A percentile compares a stretch with the other conserved stretches of the same genome.
phyloP scores from a whole-genome alignment of 2,888 invertebrate genomes.

The Mythimna albipuncta region DNA sequence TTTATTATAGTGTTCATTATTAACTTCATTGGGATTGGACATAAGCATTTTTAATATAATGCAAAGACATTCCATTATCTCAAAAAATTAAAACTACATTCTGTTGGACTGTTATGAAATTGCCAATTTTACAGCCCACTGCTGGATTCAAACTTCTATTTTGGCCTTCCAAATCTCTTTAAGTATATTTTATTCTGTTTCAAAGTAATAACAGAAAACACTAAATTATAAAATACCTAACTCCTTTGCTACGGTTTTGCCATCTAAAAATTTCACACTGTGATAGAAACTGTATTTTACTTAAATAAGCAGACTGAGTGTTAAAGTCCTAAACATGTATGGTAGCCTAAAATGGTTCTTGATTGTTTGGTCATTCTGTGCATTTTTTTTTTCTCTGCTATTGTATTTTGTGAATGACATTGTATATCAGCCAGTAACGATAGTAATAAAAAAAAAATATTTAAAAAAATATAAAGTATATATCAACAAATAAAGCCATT shows the following conservation, averaged over 20 bases:
- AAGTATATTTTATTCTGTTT: neutral
- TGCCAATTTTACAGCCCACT: neutral
- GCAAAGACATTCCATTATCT: too few species aligned
- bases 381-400: neutral
- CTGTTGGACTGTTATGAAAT: too few species aligned
- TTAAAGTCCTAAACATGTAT: slow-evolving; percentile 17
- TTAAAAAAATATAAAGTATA: too few species aligned
- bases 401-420: neutral
- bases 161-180: neutral
- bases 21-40: too few species aligned
- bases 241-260: neutral
- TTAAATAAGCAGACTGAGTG: neutral
- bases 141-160: neutral
- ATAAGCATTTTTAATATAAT: too few species aligned
- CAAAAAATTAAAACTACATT: too few species aligned
- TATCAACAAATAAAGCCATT: neutral
- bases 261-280: neutral
- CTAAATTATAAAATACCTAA: neutral
- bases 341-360: slow-evolving; percentile 51
- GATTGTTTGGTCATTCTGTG: slow-evolving; percentile 51
- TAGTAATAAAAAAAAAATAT: neutral
- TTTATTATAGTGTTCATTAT: too few species aligned
- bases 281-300: neutral
- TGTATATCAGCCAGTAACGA: slow-evolving; percentile 8
- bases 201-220: neutral